phyloP scores from a whole-genome alignment of 2,113 vertebrate genomes.

The Colistium nudipinnis region DNA sequence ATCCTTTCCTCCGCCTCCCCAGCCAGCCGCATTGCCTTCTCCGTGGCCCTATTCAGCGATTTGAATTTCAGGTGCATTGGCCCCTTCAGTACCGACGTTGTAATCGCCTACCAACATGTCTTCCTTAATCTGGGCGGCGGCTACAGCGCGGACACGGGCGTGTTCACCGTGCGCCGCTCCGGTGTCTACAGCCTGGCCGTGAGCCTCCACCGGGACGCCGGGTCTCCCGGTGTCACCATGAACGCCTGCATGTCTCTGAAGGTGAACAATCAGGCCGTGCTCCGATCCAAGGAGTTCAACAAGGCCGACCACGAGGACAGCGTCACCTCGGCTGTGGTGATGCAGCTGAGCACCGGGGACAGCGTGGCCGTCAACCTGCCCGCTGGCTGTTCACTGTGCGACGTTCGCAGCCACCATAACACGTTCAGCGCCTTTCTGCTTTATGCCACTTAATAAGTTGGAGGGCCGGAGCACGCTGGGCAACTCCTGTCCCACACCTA shows the following conservation, averaged over 20 bases:
- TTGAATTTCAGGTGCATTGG: constrained; percentile 16
- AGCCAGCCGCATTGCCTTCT: constrained; percentile 77
- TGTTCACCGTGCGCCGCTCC: constrained; percentile 63
- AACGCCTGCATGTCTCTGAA: constrained; percentile 57
- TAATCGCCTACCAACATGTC: constrained; percentile 52
- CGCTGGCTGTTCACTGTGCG: constrained; percentile 68
- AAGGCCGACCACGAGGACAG: constrained; percentile 75
- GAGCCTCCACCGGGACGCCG: constrained; percentile 73
- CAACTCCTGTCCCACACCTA: neutral
- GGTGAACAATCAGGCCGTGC: constrained; percentile 52
- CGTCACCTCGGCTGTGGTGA: constrained; percentile 36
- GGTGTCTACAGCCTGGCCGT: constrained; percentile 78
- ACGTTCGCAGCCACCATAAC: constrained; percentile 69
- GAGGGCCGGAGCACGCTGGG: neutral
- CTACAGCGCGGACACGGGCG: constrained; percentile 57
- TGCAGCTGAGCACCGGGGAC: constrained; percentile 65
- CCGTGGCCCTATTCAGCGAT: constrained; percentile 56
- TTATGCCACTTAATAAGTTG: constrained; percentile 58
- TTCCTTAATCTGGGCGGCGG: constrained; percentile 69
- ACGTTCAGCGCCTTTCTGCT: constrained; percentile 81
- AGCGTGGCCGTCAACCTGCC: constrained; percentile 63
- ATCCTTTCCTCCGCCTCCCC: constrained; percentile 2
- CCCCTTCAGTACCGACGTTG: fast-evolving
- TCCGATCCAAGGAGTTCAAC: constrained; percentile 53
- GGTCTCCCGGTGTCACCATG: constrained; percentile 20